Base-by-base conservation (phyloP, 2,113 vertebrate species). In the Hylia prasina region DNA sequence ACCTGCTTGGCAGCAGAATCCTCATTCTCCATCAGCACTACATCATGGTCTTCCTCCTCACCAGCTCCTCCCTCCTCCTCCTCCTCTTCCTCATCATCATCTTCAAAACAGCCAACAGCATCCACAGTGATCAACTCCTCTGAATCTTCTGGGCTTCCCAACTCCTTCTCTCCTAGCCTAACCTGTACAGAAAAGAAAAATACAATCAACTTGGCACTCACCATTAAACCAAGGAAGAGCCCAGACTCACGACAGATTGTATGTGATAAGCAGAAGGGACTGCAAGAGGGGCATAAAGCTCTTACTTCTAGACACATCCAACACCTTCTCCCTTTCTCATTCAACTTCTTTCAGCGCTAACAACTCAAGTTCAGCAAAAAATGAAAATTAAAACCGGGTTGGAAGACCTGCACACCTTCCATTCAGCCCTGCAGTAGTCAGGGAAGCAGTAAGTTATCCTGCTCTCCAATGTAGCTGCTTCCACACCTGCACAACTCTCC, bases 101-200 rank as follows among this genome's bases (percentile, higher is more conserved):
- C 98, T 94, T 99, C 97, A 19, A 98, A 98, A 96, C 98, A 98
- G 56, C 98, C 98, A 39, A 99, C 98, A 2, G 99, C 99, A 31
- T 99, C 99, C 89, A 99, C 98, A 2, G 98, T 98, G 84, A 98
- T 98, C 93, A 99, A 97, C 35, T 99, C 98, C 57, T 98, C 98
- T 7, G 98, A 98, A 11, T 98, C 98, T 39, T 98, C 98, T 21
- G 97, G 98, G n/a, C 98, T 97, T 4, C 98, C 98, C 13, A 86
- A 28, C 35, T 98, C 98, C 83, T 98, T 98, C 92, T 98, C 98
- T 7, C 97, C 94, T 13, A 95, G 87, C 82, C 97, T 98, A 61
- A 98, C 90, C 97, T 98, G 86, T 48, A 69, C 12, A 87, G 53
- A 24, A 65, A 61, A 37, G 35, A 88, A 64, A 73, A 39, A 70